Evolutionary conservation across 1,140 invertebrate genomes (phyloP).

Genomic region (Pseudomyrmex gracilis): DNA sequence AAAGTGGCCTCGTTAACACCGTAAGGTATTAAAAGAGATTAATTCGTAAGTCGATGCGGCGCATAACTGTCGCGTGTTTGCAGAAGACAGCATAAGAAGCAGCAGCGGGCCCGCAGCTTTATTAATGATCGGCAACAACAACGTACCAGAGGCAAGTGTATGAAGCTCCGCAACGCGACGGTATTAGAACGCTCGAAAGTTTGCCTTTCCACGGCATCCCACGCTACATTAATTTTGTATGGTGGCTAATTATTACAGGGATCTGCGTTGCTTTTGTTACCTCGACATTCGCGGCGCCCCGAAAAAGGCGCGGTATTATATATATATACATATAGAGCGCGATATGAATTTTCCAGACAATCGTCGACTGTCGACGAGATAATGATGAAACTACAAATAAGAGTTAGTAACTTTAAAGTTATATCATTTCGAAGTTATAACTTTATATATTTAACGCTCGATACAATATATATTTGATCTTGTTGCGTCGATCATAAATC

Average conservation of each 20-base stretch:
- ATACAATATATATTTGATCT: not conserved
- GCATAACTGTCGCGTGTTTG: constrained; percentile 67
- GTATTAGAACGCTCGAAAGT: constrained; percentile 64
- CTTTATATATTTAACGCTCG: not conserved
- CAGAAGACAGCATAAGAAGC: constrained; percentile 62
- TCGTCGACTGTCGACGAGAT: not conserved
- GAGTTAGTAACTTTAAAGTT: constrained; percentile 32
- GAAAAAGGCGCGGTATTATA: constrained; percentile 52
- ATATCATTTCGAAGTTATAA: no score
- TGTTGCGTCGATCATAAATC: no score
- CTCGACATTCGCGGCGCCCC: constrained; percentile 45
- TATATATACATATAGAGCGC: not conserved
- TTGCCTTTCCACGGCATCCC: constrained; percentile 65
- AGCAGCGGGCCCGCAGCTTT: constrained; percentile 52
- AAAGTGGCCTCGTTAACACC: constrained; percentile 51
- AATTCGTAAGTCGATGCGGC: constrained; percentile 68
- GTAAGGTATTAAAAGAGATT: constrained; percentile 67
- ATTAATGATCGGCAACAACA: constrained; percentile 71
- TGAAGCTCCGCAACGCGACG: constrained; percentile 34
- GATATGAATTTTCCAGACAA: constrained; percentile 25
- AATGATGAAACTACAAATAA: constrained; percentile 36
- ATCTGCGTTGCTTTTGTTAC: constrained; percentile 66
- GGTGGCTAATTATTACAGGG: constrained; percentile 69
- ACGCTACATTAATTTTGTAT: constrained; percentile 75
- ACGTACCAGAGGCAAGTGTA: constrained; percentile 33